Base-by-base conservation (phyloP, 2,113 vertebrate species). In the Nicator chloris region DNA sequence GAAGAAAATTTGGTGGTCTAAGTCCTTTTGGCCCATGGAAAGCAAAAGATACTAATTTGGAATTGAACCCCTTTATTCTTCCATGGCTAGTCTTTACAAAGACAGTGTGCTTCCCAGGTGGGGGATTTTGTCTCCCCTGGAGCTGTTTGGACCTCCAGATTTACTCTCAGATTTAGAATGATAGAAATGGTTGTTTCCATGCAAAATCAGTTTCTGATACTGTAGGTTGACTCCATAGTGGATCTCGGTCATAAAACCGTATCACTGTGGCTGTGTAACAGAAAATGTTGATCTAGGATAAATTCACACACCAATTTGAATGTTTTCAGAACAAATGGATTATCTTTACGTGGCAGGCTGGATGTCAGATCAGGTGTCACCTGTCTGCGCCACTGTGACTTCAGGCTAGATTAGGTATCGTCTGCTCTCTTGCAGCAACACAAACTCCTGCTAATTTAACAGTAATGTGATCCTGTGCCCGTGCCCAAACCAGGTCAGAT, bases 251-350 rank as follows among this genome's bases (percentile, higher is more conserved):
- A 39, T 93, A 83, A 96, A n/a, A 90, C 42, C 3, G 0, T 77
- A 59, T 78, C 68, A 83, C 53, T 53, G 35, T 33, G 82, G 70
- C 63, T 35, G 5, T 50, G 33, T 42, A 88, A 64, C 66, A 78
- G 4, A 1, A 83, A 77, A 49, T 56, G 76, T 92, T 75, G 71
- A 75, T 91, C 47, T 44, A 23, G 69, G 86, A 51, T 90, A 73
- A 90, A 88, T 92, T 83, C 80, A 47, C 60, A 66, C 68, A n/a
- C 47, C 9, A 9, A 68, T 90, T 90, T 93, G 73, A 86, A 64
- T 90, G 80, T 92, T 95, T 96, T 90, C 92, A 93, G 95, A 93
- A 88, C 35, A 95, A 96, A 96, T 91, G 86, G 86, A 94, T 92
- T 89, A 83, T 80, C 68, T 83, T 90, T 66, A 78, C 78, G 63